phyloP scores from a whole-genome alignment of 2,888 invertebrate species.

The Eustalomyia histrio region DNA sequence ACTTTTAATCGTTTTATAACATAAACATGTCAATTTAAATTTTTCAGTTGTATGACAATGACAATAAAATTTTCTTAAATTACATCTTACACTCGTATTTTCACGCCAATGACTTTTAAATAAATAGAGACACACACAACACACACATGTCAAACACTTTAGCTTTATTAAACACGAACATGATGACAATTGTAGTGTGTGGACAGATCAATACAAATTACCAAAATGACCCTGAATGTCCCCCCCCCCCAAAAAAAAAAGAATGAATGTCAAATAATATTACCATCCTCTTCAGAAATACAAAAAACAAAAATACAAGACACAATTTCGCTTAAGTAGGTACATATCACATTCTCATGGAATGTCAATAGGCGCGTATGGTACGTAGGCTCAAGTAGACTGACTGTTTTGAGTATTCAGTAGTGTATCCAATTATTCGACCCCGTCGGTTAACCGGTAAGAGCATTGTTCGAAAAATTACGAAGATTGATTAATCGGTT shows the following conservation, averaged over 20 bases:
- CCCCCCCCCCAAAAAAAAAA: slow-evolving; percentile 54
- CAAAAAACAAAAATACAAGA: not conserved
- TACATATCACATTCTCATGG: not conserved
- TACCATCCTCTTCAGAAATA: slow-evolving; percentile 22
- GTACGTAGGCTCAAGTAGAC: not conserved
- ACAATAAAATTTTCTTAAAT: slow-evolving; percentile 54
- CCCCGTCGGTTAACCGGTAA: too few relatives aligned
- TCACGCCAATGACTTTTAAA: slow-evolving; percentile 49
- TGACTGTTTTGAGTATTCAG: not conserved
- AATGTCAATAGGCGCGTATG: not conserved
- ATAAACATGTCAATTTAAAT: slow-evolving; percentile 67
- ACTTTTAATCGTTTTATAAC: slow-evolving; percentile 64
- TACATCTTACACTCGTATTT: slow-evolving; percentile 56
- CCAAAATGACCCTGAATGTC: slow-evolving; percentile 73
- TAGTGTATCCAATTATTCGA: too few relatives aligned
- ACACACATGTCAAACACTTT: slow-evolving; percentile 1
- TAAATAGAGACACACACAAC: slow-evolving; percentile 6
- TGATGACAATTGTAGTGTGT: slow-evolving; percentile 23
- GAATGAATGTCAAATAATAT: slow-evolving; percentile 64
- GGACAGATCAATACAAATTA: slow-evolving; percentile 72
- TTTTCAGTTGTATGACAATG: slow-evolving; percentile 49
- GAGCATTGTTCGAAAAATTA: too few relatives aligned
- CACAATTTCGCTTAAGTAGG: not conserved
- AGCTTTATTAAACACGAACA: not conserved
- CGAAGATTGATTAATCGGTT: too few relatives aligned